Conservation (phyloP, 2,797 vertebrate species). For the Aplochiton taeniatus region DNA sequence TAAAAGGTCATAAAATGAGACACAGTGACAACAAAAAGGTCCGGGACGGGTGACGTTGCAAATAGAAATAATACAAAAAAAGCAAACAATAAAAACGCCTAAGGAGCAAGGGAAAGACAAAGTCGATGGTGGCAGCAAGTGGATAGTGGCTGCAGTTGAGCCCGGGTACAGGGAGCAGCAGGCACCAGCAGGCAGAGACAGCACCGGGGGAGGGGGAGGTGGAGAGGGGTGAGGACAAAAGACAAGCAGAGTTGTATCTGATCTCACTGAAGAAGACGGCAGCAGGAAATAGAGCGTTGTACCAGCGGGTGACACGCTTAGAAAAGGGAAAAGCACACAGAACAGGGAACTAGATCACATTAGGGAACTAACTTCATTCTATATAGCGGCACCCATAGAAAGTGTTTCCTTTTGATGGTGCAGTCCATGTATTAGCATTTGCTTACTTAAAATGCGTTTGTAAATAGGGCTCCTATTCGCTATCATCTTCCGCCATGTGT, state of each 20-base stretch:
- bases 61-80: conserved; percentile 24
- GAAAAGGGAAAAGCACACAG: conserved; percentile 24
- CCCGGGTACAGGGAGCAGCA: conserved; percentile 24
- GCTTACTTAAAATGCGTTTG: conserved; percentile 4
- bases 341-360: conserved; percentile 23
- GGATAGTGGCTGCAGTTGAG: conserved; percentile 30
- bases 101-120: conserved; percentile 12
- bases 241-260: conserved; percentile 50
- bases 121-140: conserved; percentile 28
- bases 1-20: not conserved
- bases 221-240: conserved; percentile 37
- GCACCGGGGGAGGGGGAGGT: conserved; percentile 22
- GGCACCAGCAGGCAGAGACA: conserved; percentile 33
- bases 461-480: conserved; percentile 13
- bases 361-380: conserved; percentile 26
- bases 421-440: conserved; percentile 1
- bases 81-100: too few species aligned
- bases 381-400: too few species aligned
- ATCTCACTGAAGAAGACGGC: conserved; percentile 39
- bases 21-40: too few species aligned
- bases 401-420: too few species aligned
- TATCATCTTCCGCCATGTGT: conserved; percentile 11
- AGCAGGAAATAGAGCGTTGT: conserved; percentile 24
- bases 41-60: not conserved
- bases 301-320: conserved; percentile 29